Percentiles rank a stretch among this genome's conserved stretches.
Evolutionary conservation across 1,140 invertebrate species (phyloP).

Genomic region (Limonius californicus): DNA sequence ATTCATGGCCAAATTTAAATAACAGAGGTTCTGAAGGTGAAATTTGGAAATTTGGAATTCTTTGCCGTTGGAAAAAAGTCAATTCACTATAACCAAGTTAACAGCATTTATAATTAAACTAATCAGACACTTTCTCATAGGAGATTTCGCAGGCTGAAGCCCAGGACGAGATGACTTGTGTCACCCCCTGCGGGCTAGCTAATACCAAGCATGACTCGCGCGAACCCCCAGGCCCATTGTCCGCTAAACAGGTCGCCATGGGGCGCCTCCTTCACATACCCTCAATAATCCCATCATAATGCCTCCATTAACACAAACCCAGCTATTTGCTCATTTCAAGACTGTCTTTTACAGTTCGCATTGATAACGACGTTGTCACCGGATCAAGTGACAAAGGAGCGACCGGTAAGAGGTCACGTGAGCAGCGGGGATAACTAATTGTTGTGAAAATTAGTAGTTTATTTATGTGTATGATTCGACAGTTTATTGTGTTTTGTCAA

Average conservation of each 20-base stretch:
- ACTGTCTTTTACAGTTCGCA: not conserved
- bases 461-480: slow-evolving; percentile 5
- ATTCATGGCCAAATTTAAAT: too few species aligned
- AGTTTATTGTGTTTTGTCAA: slow-evolving; percentile 1
- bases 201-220: slow-evolving; percentile 29
- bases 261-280: slow-evolving; percentile 26
- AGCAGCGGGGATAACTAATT: too few species aligned
- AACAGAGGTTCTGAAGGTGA: too few species aligned
- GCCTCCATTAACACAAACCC: slow-evolving; percentile 20
- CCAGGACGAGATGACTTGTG: not conserved
- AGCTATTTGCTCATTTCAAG: slow-evolving; percentile 26
- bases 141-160: too few species aligned
- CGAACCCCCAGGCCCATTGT: slow-evolving; percentile 26
- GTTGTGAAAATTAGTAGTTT: not conserved
- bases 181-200: not conserved
- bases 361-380: too few species aligned
- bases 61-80: too few species aligned
- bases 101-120: too few species aligned
- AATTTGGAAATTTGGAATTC: too few species aligned
- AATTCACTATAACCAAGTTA: too few species aligned
- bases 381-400: too few species aligned
- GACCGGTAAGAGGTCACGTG: too few species aligned
- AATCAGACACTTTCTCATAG: too few species aligned
- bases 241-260: slow-evolving; percentile 26
- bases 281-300: slow-evolving; percentile 31